Conservation (phyloP, 2,113 vertebrate genomes). For the Ancistrus triradiatus region DNA sequence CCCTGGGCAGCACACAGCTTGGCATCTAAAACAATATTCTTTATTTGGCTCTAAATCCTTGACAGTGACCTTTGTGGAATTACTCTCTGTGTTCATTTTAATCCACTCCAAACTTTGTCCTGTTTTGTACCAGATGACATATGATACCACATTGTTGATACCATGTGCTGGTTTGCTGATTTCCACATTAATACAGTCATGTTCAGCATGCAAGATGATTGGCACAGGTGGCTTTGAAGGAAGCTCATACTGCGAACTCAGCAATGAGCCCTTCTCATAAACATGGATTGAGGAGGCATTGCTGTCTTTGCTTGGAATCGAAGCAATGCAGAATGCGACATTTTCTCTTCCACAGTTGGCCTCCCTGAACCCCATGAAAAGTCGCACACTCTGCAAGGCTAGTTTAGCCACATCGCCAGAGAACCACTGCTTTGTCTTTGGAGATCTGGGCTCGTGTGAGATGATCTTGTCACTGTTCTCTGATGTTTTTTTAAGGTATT, state of each 20-base stretch:
- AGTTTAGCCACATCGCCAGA: background rate
- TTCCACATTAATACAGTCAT: slow-evolving; percentile 18
- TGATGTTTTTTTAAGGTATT: background rate
- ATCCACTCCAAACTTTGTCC: slow-evolving; percentile 3
- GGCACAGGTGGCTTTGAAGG: too few species aligned
- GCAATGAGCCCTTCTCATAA: too few species aligned
- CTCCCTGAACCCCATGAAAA: too few species aligned
- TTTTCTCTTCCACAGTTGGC: too few species aligned
- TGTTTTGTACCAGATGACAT: slow-evolving; percentile 23
- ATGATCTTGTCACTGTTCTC: too few species aligned
- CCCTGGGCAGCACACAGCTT: slow-evolving; percentile 31
- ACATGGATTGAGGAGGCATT: slow-evolving; percentile 17
- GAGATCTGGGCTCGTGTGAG: background rate
- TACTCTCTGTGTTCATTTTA: background rate
- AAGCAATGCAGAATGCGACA: too few species aligned
- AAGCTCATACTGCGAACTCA: too few species aligned
- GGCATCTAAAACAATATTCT: too few species aligned
- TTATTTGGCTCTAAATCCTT: slow-evolving; percentile 4
- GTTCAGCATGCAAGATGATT: background rate
- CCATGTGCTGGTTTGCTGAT: background rate
- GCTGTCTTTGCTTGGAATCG: background rate
- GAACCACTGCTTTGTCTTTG: background rate
- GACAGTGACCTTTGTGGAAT: background rate
- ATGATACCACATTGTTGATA: background rate
- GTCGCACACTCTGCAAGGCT: background rate